These are phyloP conservation scores for Clarias magur DNA, from an alignment of 2,113 vertebrate species.

Conservation along the genomic window DNA sequence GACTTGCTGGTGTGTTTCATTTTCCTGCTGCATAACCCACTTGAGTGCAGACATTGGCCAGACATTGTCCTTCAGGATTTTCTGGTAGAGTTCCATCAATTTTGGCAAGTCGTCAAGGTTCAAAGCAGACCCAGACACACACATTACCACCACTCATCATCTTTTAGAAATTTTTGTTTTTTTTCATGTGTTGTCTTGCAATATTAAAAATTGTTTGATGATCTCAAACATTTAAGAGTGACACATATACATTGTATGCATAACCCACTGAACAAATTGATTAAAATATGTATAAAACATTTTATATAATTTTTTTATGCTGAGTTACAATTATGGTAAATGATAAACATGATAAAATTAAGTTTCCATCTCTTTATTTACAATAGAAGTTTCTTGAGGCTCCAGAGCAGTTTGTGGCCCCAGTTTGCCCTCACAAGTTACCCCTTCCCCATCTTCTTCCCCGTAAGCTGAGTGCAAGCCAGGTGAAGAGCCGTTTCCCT, in stretches of 20 bases:
- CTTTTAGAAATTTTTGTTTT: no score
- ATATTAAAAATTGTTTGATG: no score
- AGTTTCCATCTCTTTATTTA: slow-evolving; percentile 42
- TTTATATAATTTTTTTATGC: not conserved
- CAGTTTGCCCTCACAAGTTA: slow-evolving; percentile 77
- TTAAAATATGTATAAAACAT: not conserved
- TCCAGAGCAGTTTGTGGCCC: slow-evolving; percentile 82
- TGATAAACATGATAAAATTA: not conserved
- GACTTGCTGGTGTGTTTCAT: no score
- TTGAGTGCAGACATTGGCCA: no score
- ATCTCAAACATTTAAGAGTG: no score
- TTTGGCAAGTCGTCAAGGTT: no score
- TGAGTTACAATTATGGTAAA: not conserved
- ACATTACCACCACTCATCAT: no score
- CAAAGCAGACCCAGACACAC: no score
- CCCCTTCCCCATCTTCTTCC: slow-evolving; percentile 79
- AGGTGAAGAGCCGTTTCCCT: slow-evolving; percentile 83
- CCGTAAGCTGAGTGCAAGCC: slow-evolving; percentile 71
- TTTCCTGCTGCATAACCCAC: no score
- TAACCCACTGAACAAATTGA: not conserved
- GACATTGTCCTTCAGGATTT: no score
- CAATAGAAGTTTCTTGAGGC: slow-evolving; percentile 81
- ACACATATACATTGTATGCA: not conserved
- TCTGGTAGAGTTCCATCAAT: no score
- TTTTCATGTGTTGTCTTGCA: no score